Evolutionary conservation across 2,888 invertebrate species (phyloP).

Genomic region (Eucriotettix oculatus): DNA sequence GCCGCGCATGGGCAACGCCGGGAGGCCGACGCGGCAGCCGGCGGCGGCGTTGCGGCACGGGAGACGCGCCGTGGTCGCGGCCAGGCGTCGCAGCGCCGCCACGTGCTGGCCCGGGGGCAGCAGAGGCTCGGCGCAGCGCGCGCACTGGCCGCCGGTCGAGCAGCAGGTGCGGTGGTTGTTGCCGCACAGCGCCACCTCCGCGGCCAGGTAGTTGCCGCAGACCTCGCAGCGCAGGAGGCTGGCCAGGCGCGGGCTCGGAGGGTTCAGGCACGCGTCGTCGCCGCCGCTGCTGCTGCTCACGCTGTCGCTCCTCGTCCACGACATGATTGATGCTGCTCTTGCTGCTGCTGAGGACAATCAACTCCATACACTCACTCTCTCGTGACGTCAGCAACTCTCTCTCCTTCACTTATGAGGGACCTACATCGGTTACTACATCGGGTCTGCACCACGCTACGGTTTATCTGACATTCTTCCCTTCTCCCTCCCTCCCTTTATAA

Average conservation of each 20-base stretch:
- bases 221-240: conserved; percentile 42
- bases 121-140: conserved; percentile 34
- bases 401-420: too few species aligned
- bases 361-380: too few species aligned
- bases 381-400: too few species aligned
- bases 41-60: not conserved
- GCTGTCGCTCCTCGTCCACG: too few species aligned
- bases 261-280: not conserved
- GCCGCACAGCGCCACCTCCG: conserved; percentile 43
- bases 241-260: conserved; percentile 18
- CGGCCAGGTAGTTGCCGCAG: conserved; percentile 42
- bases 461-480: too few species aligned
- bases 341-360: too few species aligned
- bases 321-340: too few species aligned
- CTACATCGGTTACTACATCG: too few species aligned
- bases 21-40: not conserved
- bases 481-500: too few species aligned
- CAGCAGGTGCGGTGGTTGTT: conserved; percentile 43
- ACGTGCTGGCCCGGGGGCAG: conserved; percentile 19
- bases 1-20: not conserved
- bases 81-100: conserved; percentile 32
- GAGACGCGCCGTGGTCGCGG: not conserved
- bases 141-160: conserved; percentile 35
- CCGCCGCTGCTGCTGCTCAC: not conserved
- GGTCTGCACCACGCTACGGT: too few species aligned